Evolutionary conservation across 2,113 vertebrate species (phyloP), one percentile per base, ranked within the genome.

Genomic region (Tetraodon nigroviridis): DNA sequence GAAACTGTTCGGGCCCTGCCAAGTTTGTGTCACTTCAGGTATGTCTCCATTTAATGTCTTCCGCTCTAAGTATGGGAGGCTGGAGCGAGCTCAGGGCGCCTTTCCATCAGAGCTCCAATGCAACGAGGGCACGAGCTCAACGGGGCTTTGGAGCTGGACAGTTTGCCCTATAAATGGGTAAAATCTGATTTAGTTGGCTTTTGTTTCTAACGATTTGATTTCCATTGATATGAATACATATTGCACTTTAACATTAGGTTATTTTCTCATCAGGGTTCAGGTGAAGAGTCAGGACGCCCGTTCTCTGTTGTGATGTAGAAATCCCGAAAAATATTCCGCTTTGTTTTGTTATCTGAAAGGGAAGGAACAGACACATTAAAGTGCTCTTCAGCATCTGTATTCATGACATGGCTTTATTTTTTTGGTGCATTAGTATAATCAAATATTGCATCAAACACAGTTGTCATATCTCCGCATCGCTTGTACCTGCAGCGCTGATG

Each of bases 21-120:
- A 88, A 86, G 80, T 85, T 78, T 78, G 70, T 86, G 88, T 89
- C 88, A 88, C 88, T 84, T 86, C 79, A 86, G 85, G 80, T 88
- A 87, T 84, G 81, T 82, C 78, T 86, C 83, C 67, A 67, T 79
- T 84, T 76, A 82, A 85, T 61, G 76, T 71, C 73, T 88, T 79
- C 81, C 77, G 67, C 69, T 76, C 61, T 82, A 84, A 86, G 78
- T 81, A 81, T 59, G 78, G 65, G 2, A 66, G 78, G 80, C 82
- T 86, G 84, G 78, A 75, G 76, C 32, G 2, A 60, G 60, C 76
- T 76, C 75, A 21, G 37, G 60, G 58, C 56, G 27, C 56, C 67
- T 82, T 81, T 73, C 77, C 42, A 58, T 51, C 65, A 61, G 67
- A 86, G 79, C 81, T 77, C 64, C 58, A 75, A 78, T 72, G 81